Percentiles rank a stretch among this genome's conserved stretches.
phyloP scores from a whole-genome alignment of 2,113 vertebrate species.

The Neotragus pygmaeus region DNA sequence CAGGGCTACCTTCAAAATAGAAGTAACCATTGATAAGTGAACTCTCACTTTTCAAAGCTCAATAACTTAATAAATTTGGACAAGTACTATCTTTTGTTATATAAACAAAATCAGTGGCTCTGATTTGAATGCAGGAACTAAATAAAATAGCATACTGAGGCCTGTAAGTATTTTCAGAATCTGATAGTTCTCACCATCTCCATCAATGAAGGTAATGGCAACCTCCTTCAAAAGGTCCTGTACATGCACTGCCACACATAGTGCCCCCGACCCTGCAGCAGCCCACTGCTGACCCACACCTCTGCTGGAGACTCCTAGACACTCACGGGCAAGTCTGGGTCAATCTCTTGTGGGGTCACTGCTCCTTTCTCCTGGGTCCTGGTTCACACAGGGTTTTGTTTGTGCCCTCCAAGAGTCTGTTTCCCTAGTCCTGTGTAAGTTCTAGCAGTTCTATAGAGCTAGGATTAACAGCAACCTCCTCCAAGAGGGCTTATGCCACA shows the following conservation, averaged over 20 bases:
- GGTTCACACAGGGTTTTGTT: no score
- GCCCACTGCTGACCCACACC: no score
- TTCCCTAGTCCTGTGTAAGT: background rate
- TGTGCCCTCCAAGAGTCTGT: background rate
- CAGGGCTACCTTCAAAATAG: background rate
- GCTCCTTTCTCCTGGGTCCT: no score
- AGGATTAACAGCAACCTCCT: background rate
- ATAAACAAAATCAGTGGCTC: background rate
- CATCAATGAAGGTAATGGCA: background rate
- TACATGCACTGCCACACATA: background rate
- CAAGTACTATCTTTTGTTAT: background rate
- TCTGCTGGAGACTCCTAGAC: no score
- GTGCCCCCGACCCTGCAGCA: background rate
- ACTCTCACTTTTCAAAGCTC: background rate
- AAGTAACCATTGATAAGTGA: background rate
- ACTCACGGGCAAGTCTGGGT: no score
- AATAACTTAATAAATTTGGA: background rate
- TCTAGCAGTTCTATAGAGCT: background rate
- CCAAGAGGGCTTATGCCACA: background rate
- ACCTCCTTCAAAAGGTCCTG: fast-evolving
- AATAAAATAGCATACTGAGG: background rate
- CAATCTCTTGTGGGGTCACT: no score
- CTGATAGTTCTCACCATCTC: background rate
- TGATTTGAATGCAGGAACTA: background rate
- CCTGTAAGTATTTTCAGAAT: background rate